Base-by-base conservation (phyloP, 2,888 invertebrate genomes). In the Troglohyphantes excavatus region DNA sequence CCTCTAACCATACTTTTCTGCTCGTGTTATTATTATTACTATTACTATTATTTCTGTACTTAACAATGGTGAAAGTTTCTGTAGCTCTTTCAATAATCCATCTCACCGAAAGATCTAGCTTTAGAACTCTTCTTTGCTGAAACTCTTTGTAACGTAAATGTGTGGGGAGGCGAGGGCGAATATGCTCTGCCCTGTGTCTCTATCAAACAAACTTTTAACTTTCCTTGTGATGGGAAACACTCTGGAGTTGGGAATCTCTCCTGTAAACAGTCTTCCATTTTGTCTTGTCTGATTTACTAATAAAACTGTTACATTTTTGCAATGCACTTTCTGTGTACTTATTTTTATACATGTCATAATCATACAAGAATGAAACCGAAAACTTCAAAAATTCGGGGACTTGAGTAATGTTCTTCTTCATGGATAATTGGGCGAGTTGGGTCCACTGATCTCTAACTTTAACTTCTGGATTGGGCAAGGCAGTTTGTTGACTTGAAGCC, bases 261-360 rank as follows among this genome's bases (percentile, higher is more conserved):
- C 87, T 88, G 82, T 82, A 82, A 85, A 83, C 78, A 81, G 88
- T 88, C 88, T 88, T 88, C 88, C 88, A 88, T 75, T 23, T 88
- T 88, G 88, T 88, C 88, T 88, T 81, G 79, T 87, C 87, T 87
- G 73, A 33, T 87, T 87, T 88, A 88, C 73, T 88, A 88, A 88
- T 88, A 88, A 84, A 81, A 88, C 73, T 68, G 81, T 81, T 88
- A 63, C 75, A 82, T 88, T 88, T 88, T 75, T 88, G 59, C 43
- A 78, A 29, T n/a, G 23, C 33, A 39, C n/a, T 23, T 19, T 23
- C 17, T 23, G 39, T 39, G 39, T 13, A 39, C 13, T 39, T 39
- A 39, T 39, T 39, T 39, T 39, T n/a, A n/a, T n/a, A n/a, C n/a
- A n/a, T n/a, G n/a, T n/a, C n/a, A n/a, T n/a, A n/a, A n/a, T n/a